phyloP scores from a whole-genome alignment of 1,140 invertebrate species.

The Dreissena rostriformis region DNA sequence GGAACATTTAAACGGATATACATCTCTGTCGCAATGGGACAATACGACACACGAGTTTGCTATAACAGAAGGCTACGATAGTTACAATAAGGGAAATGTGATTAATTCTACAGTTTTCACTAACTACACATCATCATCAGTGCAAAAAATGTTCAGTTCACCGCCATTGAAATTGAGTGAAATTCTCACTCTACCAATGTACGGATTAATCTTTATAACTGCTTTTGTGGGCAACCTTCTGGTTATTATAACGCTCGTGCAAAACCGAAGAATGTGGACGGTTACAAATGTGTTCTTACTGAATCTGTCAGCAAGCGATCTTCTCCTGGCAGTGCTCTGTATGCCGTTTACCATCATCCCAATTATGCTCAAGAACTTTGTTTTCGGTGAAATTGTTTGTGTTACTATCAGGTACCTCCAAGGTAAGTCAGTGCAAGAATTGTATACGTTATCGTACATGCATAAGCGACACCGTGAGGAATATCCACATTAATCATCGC shows the following conservation, averaged over 20 bases:
- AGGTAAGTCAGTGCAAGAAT: too few relatives aligned
- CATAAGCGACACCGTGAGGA: background rate
- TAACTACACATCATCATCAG: too few relatives aligned
- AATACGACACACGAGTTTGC: too few relatives aligned
- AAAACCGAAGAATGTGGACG: conserved; percentile 92
- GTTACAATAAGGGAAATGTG: too few relatives aligned
- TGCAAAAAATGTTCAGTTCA: too few relatives aligned
- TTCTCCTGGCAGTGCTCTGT: conserved; percentile 92
- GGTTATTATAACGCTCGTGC: conserved; percentile 89
- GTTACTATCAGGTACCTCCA: conserved; percentile 88
- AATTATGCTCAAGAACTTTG: conserved; percentile 89
- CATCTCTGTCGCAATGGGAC: too few relatives aligned
- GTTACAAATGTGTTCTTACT: conserved; percentile 93
- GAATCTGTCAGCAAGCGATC: conserved; percentile 87
- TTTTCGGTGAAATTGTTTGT: conserved; percentile 91
- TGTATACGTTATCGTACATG: conserved; percentile 45
- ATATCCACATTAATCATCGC: too few relatives aligned
- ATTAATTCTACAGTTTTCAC: too few relatives aligned
- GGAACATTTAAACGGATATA: too few relatives aligned
- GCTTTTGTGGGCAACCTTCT: conserved; percentile 90
- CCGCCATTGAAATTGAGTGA: too few relatives aligned
- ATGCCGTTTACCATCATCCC: conserved; percentile 94
- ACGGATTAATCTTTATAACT: conserved; percentile 89
- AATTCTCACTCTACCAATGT: conserved; percentile 72
- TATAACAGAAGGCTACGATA: too few relatives aligned